phyloP scores from a whole-genome alignment of 2,113 vertebrate genomes.

The Pteropus alecto region DNA sequence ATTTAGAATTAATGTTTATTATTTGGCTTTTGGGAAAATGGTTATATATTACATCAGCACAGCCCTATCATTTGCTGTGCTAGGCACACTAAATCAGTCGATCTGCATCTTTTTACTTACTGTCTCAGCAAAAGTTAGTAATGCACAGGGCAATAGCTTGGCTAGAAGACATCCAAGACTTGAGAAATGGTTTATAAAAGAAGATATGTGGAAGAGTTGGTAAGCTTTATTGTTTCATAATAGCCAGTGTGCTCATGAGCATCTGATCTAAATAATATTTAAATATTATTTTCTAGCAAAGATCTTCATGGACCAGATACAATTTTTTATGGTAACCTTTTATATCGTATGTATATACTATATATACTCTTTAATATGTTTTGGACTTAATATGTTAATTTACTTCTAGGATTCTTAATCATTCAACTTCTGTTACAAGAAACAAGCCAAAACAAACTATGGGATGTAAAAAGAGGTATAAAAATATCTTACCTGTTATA shows the following conservation, averaged over 20 bases:
- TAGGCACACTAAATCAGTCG: conserved; percentile 19
- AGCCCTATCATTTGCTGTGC: neutral
- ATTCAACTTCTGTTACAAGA: conserved; percentile 87
- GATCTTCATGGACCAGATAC: conserved; percentile 26
- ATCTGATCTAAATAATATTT: conserved; percentile 20
- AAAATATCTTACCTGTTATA: neutral
- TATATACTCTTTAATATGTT: conserved; percentile 19
- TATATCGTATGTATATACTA: neutral
- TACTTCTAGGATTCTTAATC: conserved; percentile 91
- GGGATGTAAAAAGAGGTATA: conserved; percentile 90
- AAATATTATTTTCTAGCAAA: conserved; percentile 63
- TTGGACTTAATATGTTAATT: conserved; percentile 36
- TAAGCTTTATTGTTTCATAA: conserved; percentile 2
- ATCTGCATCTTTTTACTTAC: neutral
- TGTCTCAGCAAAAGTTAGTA: conserved; percentile 34
- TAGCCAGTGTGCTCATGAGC: neutral
- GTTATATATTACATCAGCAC: neutral
- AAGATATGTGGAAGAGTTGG: neutral
- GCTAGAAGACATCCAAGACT: neutral
- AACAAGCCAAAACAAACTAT: conserved; percentile 87
- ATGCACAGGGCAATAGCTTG: neutral
- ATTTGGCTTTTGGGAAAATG: conserved; percentile 13
- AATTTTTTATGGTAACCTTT: conserved; percentile 9
- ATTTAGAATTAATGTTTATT: conserved; percentile 34
- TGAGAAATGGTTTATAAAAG: neutral